Evolutionary conservation across 2,888 invertebrate genomes (phyloP), one percentile per base, ranked within the genome.

Genomic region (Chymomyza procnemis): DNA sequence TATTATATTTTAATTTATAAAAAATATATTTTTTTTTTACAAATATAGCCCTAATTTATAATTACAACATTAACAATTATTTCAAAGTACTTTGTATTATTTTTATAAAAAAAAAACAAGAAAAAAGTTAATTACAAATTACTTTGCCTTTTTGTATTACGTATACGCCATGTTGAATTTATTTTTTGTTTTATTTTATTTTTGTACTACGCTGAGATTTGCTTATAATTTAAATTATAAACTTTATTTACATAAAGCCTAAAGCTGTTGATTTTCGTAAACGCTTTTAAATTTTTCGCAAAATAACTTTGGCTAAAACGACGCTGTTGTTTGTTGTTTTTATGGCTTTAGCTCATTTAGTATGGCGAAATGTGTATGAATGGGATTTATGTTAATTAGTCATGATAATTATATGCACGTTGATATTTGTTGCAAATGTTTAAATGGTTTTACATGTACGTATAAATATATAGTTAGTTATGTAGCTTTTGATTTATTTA

Each of bases 331-430:
- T n/a, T 50, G 19, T 50, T 50, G n/a, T 50, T 22, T n/a, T 47
- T 41, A 26, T 54, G 52, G 41, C 62, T 64, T 65, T 64, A 12
- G 55, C 26, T 18, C n/a, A 19, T 16, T 19, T 50, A 16, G 19
- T 50, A 3, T 50, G 19, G 50, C 50, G 18, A 50, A 16, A 50
- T 50, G 3, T 19, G 64, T 54, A 61, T 19, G 21, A 56, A 61
- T 50, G 62, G n/a, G 19, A n/a, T 58, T 63, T 50, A 22, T 57
- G 55, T 56, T 30, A 18, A 41, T 41, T 12, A 41, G 34, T 41
- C 9, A 41, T 41, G 34, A 41, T 41, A 41, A 41, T 41, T 12
- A 41, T 41, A 47, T 9, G 47, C 50, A 18, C 50, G 14, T 50
- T 16, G 50, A 41, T 41, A 41, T 41, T 41, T 50, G n/a, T 50